These are phyloP conservation scores for Zygogramma bicolorata DNA, from an alignment of 2,888 invertebrate species.

Conservation along the genomic window DNA sequence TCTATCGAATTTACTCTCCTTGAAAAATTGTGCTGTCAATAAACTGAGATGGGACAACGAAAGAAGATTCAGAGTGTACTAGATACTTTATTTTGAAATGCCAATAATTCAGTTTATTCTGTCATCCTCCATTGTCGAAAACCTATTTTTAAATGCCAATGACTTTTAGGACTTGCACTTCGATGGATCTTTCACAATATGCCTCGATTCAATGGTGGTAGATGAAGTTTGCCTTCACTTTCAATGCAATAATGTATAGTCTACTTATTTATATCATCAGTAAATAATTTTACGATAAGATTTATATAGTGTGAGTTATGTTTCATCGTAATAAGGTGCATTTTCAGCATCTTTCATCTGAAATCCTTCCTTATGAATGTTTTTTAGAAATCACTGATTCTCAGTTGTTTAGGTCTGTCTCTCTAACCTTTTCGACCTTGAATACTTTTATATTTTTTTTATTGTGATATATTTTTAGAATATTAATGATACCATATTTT, in stretches of 20 bases:
- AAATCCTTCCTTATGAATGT: neutral
- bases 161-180: too few species aligned
- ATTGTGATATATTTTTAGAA: conserved; percentile 23
- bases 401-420: neutral
- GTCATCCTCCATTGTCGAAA: too few species aligned
- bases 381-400: neutral
- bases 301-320: neutral
- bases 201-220: neutral
- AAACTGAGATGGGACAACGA: too few species aligned
- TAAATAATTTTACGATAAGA: neutral
- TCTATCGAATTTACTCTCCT: too few species aligned
- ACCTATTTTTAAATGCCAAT: too few species aligned
- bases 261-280: neutral
- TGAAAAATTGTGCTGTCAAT: too few species aligned
- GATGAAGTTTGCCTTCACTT: neutral
- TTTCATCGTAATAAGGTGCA: neutral
- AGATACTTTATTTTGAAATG: too few species aligned
- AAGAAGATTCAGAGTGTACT: too few species aligned
- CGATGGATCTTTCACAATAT: neutral
- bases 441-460: conserved; percentile 14
- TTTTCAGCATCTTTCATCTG: neutral
- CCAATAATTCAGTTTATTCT: too few species aligned
- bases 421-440: neutral
- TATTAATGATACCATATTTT: conserved; percentile 12
- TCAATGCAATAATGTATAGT: neutral